phyloP scores from a whole-genome alignment of 2,113 vertebrate species.

The Takifugu bimaculatus region DNA sequence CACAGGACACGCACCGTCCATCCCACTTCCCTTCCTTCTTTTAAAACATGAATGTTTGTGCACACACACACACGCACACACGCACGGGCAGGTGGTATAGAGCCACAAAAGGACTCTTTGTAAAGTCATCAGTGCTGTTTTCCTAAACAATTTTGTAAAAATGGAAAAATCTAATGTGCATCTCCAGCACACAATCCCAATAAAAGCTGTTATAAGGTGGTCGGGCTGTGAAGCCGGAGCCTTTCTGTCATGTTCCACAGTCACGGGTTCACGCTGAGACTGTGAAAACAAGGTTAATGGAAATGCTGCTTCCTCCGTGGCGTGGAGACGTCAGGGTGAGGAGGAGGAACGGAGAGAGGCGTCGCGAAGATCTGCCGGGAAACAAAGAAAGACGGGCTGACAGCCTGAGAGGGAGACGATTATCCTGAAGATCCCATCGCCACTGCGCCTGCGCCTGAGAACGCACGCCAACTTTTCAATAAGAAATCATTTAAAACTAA shows the following conservation, averaged over 20 bases:
- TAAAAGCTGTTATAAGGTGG: neutral
- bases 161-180: constrained; percentile 5
- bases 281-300: constrained; percentile 50
- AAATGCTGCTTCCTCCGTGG: constrained; percentile 45
- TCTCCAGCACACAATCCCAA: constrained; percentile 13
- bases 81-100: too few species aligned
- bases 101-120: too few species aligned
- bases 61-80: neutral
- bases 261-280: constrained; percentile 42
- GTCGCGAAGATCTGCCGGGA: constrained; percentile 53
- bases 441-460: neutral
- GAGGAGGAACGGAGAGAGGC: constrained; percentile 42
- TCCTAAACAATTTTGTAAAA: too few species aligned
- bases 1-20: constrained; percentile 42
- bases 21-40: neutral
- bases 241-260: constrained; percentile 35
- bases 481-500: neutral
- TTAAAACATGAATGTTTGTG: neutral
- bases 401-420: constrained; percentile 54
- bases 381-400: constrained; percentile 68
- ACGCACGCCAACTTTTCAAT: constrained; percentile 2
- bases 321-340: constrained; percentile 31
- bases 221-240: constrained; percentile 8
- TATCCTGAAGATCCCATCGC: constrained; percentile 37
- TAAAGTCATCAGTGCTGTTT: too few species aligned